These are phyloP conservation scores for Synergus gifuensis DNA, from an alignment of 2,888 invertebrate genomes.

Conservation along the genomic window DNA sequence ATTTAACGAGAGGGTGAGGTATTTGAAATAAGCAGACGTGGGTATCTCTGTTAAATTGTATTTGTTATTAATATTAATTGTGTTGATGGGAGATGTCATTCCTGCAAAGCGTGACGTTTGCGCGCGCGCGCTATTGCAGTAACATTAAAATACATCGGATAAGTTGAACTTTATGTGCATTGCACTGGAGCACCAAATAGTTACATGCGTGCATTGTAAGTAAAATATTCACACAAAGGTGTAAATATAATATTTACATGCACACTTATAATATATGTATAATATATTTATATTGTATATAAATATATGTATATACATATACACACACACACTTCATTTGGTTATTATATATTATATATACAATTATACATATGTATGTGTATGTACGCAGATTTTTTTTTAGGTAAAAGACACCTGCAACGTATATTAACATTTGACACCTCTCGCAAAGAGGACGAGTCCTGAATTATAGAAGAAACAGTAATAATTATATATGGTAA, in stretches of 20 bases:
- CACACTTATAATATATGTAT: background rate
- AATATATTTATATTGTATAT: slow-evolving; percentile 34
- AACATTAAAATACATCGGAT: slow-evolving; percentile 56
- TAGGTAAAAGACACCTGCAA: slow-evolving; percentile 23
- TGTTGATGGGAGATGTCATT: slow-evolving; percentile 57
- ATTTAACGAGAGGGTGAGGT: slow-evolving; percentile 27
- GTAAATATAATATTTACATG: slow-evolving; percentile 10
- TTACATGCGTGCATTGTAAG: slow-evolving; percentile 54
- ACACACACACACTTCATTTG: slow-evolving; percentile 11
- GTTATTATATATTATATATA: slow-evolving; percentile 30
- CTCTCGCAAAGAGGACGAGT: slow-evolving; percentile 28
- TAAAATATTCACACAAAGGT: background rate
- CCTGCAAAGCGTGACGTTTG: slow-evolving; percentile 52
- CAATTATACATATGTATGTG: slow-evolving; percentile 26
- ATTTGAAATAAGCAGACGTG: slow-evolving; percentile 41
- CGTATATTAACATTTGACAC: slow-evolving; percentile 30
- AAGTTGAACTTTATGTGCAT: slow-evolving; percentile 69
- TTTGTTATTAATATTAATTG: slow-evolving; percentile 57
- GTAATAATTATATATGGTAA: slow-evolving; percentile 49
- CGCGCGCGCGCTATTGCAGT: slow-evolving; percentile 51
- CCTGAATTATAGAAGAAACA: slow-evolving; percentile 27
- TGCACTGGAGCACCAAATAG: slow-evolving; percentile 73
- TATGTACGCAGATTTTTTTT: slow-evolving; percentile 1
- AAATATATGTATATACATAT: slow-evolving; percentile 21
- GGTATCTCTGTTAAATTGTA: slow-evolving; percentile 57